Evolutionary conservation across 1,140 invertebrate species (phyloP), one percentile per base, ranked within the genome.

Genomic region (Microplitis demolitor): DNA sequence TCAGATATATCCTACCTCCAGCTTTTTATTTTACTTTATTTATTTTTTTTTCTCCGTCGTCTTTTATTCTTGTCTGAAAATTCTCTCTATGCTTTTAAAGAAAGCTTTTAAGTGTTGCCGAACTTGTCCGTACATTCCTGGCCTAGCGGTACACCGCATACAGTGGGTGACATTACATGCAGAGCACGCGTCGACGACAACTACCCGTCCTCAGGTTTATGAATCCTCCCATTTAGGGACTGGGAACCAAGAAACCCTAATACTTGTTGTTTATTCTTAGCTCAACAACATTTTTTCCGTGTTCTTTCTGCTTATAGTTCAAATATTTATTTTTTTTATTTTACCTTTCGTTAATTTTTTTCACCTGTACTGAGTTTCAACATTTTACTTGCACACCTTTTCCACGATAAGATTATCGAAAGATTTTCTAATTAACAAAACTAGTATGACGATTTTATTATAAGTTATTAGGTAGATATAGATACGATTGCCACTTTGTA

Each of bases 51-150:
- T 60, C 14, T 62, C 34, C 53, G 13, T 51, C 51, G 4, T 64
- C 31, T 61, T 31, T 16, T 34, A 34, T 5, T 53, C 45, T 24
- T 66, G 13, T 50, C 37, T 16, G 33, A 9, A 31, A 54, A 68
- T 66, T 66, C 62, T 60, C 51, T 53, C 37, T 58, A 63, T 34
- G 62, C 72, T 56, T 70, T 70, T 69, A 68, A 69, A 74, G 61
- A 70, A 74, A 74, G 72, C 72, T 74, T 70, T 74, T 61, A 69
- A 68, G 51, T 58, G 67, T 35, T 66, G 34, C 24, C 45, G 56
- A 64, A 50, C 45, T 64, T 68, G 31, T 34, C 37, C 54, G 13
- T 61, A 9, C 37, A 9, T 24, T 45, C 5, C 8, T 45, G 39
- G 39, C 39, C 33, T 58, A 31, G 13, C 16, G 4, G 3, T 34